Base-by-base conservation (phyloP, 1,140 invertebrate species). In the Zaprionus inermis region DNA sequence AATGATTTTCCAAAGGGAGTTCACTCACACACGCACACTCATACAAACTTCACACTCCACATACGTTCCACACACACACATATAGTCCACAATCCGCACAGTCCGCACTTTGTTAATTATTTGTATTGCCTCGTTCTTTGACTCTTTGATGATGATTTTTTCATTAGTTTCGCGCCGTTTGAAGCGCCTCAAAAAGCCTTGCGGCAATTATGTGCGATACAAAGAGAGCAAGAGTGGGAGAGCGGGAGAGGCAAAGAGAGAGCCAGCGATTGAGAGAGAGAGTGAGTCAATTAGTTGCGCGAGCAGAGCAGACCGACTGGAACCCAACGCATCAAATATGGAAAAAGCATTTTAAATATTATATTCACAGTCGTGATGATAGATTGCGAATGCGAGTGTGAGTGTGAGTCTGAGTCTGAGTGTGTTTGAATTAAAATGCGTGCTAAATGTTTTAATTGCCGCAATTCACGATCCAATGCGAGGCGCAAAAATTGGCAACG, bases 391-490 rank as follows among this genome's bases (percentile, higher is more conserved):
- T 71, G 57, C 59, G 30, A 52, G 61, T 56, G 60, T 54, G 56
- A 36, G 55, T 36, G 51, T 30, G 5, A 41, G 30, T 56, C 28
- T 76, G 69, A 60, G 58, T 61, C 36, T 59, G 52, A 20, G 46
- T 41, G n/a, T 36, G 34, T 58, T 55, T 55, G 69, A 85, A 74
- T 60, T 36, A 51, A 85, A 85, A 70, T 82, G 83, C 82, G 83
- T 86, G 83, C 66, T 82, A 88, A 88, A 86, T 88, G 76, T 65
- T 76, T 79, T 82, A 86, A 86, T 86, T 86, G 83, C 79, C 64
- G 61, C 79, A 75, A 81, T 86, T 82, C 82, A 86, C 81, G 65
- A 74, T 60, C 61, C 44, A 30, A 41, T 68, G 52, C 55, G 67
- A 65, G 63, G 66, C 67, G 78, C 78, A 51, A 65, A 82, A 68